Percentiles rank a stretch among this genome's conserved stretches.
phyloP scores from a whole-genome alignment of 2,797 vertebrate genomes.

The Masticophis lateralis region DNA sequence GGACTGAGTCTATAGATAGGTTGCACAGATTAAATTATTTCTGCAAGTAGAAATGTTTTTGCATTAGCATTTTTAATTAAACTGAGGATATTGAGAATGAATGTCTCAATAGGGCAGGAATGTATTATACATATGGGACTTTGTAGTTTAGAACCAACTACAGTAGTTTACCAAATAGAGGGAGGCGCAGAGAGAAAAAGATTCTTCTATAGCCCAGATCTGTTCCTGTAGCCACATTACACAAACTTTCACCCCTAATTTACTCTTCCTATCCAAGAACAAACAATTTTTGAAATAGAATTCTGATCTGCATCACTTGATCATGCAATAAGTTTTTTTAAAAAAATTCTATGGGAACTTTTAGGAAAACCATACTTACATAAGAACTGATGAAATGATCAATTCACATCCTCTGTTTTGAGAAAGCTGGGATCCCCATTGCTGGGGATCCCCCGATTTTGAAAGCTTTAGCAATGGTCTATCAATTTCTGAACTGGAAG shows the following conservation, averaged over 20 bases:
- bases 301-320: neutral
- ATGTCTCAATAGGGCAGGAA: neutral
- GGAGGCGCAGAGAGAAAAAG: neutral
- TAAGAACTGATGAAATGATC: neutral
- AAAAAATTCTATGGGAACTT: neutral
- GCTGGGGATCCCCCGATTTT: neutral
- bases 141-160: neutral
- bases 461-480: neutral
- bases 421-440: neutral
- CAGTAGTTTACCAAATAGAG: neutral
- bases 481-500: neutral
- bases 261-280: neutral
- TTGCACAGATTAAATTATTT: neutral
- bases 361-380: neutral
- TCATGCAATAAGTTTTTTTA: neutral
- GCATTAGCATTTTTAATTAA: neutral
- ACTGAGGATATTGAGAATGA: neutral
- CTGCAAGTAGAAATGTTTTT: neutral
- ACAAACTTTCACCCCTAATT: neutral
- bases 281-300: neutral
- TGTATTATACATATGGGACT: neutral
- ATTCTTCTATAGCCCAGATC: neutral
- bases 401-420: neutral
- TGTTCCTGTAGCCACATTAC: neutral
- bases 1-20: neutral